These are phyloP conservation scores for Lineus longissimus DNA, from an alignment of 1,140 invertebrate species.

Conservation along the genomic window DNA sequence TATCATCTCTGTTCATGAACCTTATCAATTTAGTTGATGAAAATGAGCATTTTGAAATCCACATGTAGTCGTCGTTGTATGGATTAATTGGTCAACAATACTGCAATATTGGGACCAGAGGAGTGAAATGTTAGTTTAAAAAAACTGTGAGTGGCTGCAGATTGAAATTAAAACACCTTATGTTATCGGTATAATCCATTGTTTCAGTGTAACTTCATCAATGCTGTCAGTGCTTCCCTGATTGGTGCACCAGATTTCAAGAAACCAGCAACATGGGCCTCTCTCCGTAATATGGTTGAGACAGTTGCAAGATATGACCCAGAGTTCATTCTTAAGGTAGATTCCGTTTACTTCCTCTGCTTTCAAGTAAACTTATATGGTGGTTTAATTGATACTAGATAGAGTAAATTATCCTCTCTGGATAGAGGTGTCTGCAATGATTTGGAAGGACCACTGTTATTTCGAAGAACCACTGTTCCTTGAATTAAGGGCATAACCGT, in stretches of 20 bases:
- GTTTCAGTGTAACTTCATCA: constrained; percentile 42
- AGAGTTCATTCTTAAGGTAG: constrained; percentile 57
- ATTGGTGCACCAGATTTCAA: constrained; percentile 50
- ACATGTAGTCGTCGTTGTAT: no score
- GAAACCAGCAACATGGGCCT: constrained; percentile 34
- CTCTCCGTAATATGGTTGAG: constrained; percentile 30
- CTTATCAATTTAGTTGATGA: no score
- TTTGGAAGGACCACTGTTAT: no score
- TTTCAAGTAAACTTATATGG: not conserved
- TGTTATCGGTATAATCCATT: not conserved
- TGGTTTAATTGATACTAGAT: not conserved
- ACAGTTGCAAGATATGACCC: constrained; percentile 48
- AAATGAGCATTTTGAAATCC: no score
- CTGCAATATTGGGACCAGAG: not conserved
- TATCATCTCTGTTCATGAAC: not conserved
- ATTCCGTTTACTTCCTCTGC: not conserved
- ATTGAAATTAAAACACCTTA: not conserved
- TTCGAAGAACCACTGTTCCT: not conserved
- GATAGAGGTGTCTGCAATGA: no score
- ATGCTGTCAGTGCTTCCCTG: constrained; percentile 49
- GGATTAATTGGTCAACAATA: not conserved
- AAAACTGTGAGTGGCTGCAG: not conserved
- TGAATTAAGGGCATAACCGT: not conserved
- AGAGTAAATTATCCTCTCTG: not conserved
- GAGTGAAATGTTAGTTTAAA: not conserved